These are phyloP conservation scores for Gymnocypris eckloni DNA, from an alignment of 2,797 vertebrate species.

Conservation along the genomic window DNA sequence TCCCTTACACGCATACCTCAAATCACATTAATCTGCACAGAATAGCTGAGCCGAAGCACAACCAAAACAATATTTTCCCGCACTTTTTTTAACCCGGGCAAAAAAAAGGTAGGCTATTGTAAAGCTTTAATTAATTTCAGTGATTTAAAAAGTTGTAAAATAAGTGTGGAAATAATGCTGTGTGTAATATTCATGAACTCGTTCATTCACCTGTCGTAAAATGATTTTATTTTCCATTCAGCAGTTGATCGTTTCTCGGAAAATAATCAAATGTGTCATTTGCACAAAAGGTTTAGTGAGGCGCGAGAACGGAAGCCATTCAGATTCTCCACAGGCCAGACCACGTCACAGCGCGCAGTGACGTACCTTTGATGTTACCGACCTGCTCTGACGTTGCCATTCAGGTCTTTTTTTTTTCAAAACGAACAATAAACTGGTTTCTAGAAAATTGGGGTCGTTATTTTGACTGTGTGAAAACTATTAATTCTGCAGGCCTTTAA, in stretches of 20 bases:
- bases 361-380: background rate
- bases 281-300: conserved; percentile 21
- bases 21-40: background rate
- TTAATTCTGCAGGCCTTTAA: conserved; percentile 4
- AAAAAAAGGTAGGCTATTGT: background rate
- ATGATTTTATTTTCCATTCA: background rate
- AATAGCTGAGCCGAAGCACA: background rate
- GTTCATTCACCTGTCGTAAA: background rate
- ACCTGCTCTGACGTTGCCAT: conserved; percentile 5
- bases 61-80: background rate
- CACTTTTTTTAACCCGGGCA: background rate
- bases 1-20: too few species aligned
- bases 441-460: background rate
- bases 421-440: background rate
- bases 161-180: background rate
- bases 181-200: background rate
- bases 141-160: background rate
- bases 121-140: too few species aligned
- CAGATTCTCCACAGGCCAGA: conserved; percentile 6
- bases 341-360: background rate
- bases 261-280: conserved; percentile 6
- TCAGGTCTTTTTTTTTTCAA: conserved; percentile 1
- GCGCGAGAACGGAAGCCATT: conserved; percentile 1
- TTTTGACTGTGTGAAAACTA: background rate
- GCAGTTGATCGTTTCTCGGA: background rate